Evolutionary conservation across 2,797 vertebrate species (phyloP), one percentile per base, ranked within the genome.

Genomic region (Myotis vivesi): DNA sequence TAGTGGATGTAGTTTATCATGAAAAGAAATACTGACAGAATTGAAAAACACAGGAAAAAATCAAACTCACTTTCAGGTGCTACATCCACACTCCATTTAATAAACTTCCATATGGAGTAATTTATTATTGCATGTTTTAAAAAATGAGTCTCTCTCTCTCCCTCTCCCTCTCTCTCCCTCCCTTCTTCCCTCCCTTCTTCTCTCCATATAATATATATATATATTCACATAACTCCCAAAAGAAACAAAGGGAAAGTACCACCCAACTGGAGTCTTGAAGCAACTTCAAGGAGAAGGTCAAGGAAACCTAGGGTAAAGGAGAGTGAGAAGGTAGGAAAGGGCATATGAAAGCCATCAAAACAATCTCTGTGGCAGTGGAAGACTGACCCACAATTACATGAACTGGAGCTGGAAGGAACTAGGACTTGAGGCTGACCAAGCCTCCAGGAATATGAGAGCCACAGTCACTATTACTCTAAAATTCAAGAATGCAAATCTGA

Each of bases 1-100:
- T 55, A 36, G 4, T 8, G 22, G 28, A 23, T 23, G 3, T 38
- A 44, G 23, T 84, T 75, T 84, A 20, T 84, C 53, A 25, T 17
- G 44, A 62, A 91, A 84, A 84, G 25, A 72, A 81, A 71, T 86
- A 49, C 25, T 33, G 76, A 89, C 44, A 15, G 75, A 68, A 76
- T 81, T 3, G 0, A 83, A 84, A 77, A 28, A 38, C 5, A 49
- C 11, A 68, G 57, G 8, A 25, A 49, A 88, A 64, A 73, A 51
- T 25, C 25, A 51, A 69, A 53, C 7, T 64, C 33, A 82, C 3
- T 77, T 62, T 88, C 33, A 41, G 25, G 23, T 81, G 20, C 38
- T 71, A 53, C 36, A 79, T 2, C 16, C 17, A 84, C 1, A 30
- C 49, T 38, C 10, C 49, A 89, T 57, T 84, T 81, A 88, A 71